Evolutionary conservation across 1,140 invertebrate genomes (phyloP).

Genomic region (Olivierus martensii): DNA sequence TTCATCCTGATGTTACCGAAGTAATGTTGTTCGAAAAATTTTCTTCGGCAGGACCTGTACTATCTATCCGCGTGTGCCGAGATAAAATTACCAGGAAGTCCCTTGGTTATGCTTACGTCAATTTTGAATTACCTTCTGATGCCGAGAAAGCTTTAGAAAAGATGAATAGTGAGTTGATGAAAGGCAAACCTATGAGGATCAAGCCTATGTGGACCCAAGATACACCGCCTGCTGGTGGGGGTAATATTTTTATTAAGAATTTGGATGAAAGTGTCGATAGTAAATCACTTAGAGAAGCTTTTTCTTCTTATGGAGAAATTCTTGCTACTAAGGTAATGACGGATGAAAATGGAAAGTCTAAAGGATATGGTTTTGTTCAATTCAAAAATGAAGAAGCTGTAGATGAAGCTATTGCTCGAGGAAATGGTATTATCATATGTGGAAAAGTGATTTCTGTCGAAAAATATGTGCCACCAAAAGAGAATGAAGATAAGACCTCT

Average conservation of each 20-base stretch:
- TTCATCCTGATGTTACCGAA: conserved; percentile 94
- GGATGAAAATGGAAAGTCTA: conserved; percentile 88
- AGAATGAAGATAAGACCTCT: conserved; percentile 94
- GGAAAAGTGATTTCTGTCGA: conserved; percentile 90
- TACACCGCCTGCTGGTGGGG: conserved; percentile 90
- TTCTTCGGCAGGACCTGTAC: conserved; percentile 86
- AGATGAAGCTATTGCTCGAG: conserved; percentile 57
- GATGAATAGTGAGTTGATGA: conserved; percentile 98
- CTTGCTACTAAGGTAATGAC: conserved; percentile 96
- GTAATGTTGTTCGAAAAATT: conserved; percentile 99
- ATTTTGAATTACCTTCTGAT: conserved; percentile 96
- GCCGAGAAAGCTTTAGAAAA: conserved; percentile 95
- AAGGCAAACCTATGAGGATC: conserved; percentile 91
- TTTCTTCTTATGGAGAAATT: conserved; percentile 97
- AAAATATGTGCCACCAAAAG: conserved; percentile 89
- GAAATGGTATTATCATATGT: conserved; percentile 88
- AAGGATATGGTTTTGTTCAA: conserved; percentile 99
- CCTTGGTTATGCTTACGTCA: conserved; percentile 97
- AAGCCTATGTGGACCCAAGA: conserved; percentile 92
- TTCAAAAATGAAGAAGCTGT: conserved; percentile 99
- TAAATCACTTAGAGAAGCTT: conserved; percentile 98
- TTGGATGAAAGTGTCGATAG: conserved; percentile 96
- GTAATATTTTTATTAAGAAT: conserved; percentile 99
- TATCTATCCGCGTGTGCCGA: conserved; percentile 94
- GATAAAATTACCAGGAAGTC: conserved; percentile 93